Evolutionary conservation across 92 coral and sea anemone genomes (phyloP).

Genomic region (Zoanthus sociatus): DNA sequence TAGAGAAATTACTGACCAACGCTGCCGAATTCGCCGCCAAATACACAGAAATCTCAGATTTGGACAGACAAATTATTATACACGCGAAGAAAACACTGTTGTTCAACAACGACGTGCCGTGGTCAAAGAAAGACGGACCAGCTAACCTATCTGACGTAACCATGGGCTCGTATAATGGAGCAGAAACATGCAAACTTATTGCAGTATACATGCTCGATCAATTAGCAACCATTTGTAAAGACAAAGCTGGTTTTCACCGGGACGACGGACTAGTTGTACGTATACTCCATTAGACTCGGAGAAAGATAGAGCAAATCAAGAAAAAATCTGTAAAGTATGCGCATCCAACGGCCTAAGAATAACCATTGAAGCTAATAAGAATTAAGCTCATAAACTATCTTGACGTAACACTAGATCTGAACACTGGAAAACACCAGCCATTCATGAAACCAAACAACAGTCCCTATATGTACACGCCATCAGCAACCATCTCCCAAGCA

Average conservation of each 20-base stretch:
- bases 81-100: too few relatives aligned
- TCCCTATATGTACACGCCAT: background rate
- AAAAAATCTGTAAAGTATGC: constrained; percentile 12
- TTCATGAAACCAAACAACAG: too few relatives aligned
- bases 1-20: constrained; percentile 25
- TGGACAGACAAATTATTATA: constrained; percentile 30
- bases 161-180: constrained; percentile 30
- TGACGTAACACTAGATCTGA: too few relatives aligned
- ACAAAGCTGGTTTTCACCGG: constrained; percentile 32
- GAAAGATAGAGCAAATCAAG: constrained; percentile 34
- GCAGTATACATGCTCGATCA: constrained; percentile 42
- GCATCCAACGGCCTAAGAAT: too few relatives aligned
- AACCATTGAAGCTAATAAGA: constrained; percentile 19
- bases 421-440: too few relatives aligned
- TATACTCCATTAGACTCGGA: constrained; percentile 33
- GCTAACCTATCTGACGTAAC: too few relatives aligned
- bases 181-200: constrained; percentile 17
- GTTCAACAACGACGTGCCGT: constrained; percentile 41
- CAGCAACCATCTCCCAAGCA: too few relatives aligned
- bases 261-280: constrained; percentile 29
- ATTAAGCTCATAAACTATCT: background rate
- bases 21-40: constrained; percentile 43
- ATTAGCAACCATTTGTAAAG: too few relatives aligned
- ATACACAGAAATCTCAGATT: constrained; percentile 17
- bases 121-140: constrained; percentile 52